Evolutionary conservation across 2,797 vertebrate genomes (phyloP).

Genomic region (Centropyge bicolor): DNA sequence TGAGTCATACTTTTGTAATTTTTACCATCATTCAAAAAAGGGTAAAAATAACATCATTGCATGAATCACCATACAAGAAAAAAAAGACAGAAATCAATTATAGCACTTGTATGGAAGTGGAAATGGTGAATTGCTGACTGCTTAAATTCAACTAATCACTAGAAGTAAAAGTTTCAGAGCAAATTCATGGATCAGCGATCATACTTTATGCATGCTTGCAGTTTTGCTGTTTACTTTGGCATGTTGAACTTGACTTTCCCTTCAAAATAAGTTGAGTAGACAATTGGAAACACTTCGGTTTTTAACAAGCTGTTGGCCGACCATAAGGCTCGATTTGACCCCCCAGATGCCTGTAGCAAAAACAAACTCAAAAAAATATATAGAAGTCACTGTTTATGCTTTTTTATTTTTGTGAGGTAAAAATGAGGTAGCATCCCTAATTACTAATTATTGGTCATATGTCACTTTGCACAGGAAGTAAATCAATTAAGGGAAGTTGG

Average conservation of each 20-base stretch:
- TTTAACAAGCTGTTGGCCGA: too few relatives aligned
- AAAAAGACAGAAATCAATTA: background rate
- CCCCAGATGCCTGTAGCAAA: too few relatives aligned
- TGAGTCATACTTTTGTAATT: background rate
- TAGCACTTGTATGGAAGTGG: background rate
- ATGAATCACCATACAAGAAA: background rate
- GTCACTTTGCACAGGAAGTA: too few relatives aligned
- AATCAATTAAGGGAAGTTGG: too few relatives aligned
- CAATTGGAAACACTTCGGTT: background rate
- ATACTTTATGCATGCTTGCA: background rate
- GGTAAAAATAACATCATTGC: background rate
- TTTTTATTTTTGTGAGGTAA: too few relatives aligned
- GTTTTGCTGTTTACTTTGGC: background rate
- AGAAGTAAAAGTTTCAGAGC: background rate
- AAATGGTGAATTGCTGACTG: background rate
- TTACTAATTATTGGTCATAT: too few relatives aligned
- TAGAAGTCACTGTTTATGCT: too few relatives aligned
- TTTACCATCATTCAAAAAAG: conserved; percentile 5
- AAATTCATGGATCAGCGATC: background rate
- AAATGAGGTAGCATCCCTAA: too few relatives aligned
- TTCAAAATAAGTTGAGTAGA: background rate
- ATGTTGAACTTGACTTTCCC: background rate
- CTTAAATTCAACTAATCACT: background rate
- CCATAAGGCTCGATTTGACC: too few relatives aligned
- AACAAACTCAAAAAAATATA: too few relatives aligned